phyloP scores from a whole-genome alignment of 92 coral and sea anemone genomes.

The Porites cylindrica region DNA sequence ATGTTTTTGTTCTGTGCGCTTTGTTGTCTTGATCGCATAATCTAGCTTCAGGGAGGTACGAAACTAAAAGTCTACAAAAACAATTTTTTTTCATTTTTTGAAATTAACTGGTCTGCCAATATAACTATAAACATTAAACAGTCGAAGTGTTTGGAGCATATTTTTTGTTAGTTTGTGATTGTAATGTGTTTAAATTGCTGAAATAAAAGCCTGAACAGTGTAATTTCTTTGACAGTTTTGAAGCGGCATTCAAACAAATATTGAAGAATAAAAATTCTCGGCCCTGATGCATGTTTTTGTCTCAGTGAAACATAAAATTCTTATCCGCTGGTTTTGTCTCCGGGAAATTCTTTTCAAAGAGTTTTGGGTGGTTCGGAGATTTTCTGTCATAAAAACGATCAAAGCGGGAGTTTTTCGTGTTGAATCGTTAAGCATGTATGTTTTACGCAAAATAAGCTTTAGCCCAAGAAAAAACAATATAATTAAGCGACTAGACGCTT shows the following conservation, averaged over 20 bases:
- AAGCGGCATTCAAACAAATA: background rate
- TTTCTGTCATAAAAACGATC: background rate
- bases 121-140: background rate
- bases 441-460: background rate
- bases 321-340: background rate
- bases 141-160: background rate
- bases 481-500: background rate
- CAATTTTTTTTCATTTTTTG: background rate
- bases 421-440: background rate
- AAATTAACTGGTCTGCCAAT: background rate
- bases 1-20: background rate
- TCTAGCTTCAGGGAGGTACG: background rate
- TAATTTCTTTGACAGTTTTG: background rate
- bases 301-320: background rate
- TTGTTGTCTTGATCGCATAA: constrained; percentile 12
- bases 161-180: background rate
- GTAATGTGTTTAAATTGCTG: background rate
- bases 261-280: too few relatives aligned
- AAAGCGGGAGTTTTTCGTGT: background rate
- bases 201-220: background rate
- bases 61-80: background rate
- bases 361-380: too few relatives aligned
- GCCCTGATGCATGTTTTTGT: background rate
- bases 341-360: background rate
- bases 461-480: background rate